Evolutionary conservation across 2,888 invertebrate species (phyloP), one percentile per base, ranked within the genome.

Genomic region (Minunthozetes semirufus): DNA sequence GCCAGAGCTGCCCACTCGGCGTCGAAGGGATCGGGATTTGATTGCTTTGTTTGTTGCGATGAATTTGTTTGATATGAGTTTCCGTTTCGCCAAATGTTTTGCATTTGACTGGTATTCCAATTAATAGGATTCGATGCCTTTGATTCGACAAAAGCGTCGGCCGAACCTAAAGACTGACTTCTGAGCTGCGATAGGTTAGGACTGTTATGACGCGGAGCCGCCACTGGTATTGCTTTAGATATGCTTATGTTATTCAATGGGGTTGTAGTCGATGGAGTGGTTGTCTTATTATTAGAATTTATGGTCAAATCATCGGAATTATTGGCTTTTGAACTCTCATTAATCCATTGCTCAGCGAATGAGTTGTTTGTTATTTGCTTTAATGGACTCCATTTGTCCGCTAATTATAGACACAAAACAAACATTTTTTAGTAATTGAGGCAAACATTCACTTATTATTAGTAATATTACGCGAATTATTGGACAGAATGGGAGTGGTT

Each of bases 1-100:
- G 88, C 87, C 68, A 87, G 84, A 75, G 88, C 88, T 0, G 89
- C 92, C 91, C 92, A 92, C 80, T 91, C 91, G 17, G 91, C 91
- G 81, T 92, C 91, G 81, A 92, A 92, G 0, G 92, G 92, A 6
- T 66, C 66, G 6, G 33, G 19, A n/a, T 48, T 68, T 66, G 48
- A 70, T 29, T n/a, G 71, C 53, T 29, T 74, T 75, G 73, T 50
- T 56, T 75, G 33, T n/a, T 59, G 38, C 22, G 29, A 46, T 50
- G 70, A 68, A 71, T 33, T 50, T 15, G 74, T 53, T 63, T 72
- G 68, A 53, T 66, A 72, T 59, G 75, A n/a, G 29, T 15, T 38
- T 19, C 59, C 72, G 48, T 48, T 68, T 66, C 66, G 66, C 74
- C 70, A 70, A 68, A 50, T 48, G 46, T 76, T 38, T 38, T 38